Evolutionary conservation across 2,113 vertebrate species (phyloP).

Genomic region (Salvelinus alpinus): DNA sequence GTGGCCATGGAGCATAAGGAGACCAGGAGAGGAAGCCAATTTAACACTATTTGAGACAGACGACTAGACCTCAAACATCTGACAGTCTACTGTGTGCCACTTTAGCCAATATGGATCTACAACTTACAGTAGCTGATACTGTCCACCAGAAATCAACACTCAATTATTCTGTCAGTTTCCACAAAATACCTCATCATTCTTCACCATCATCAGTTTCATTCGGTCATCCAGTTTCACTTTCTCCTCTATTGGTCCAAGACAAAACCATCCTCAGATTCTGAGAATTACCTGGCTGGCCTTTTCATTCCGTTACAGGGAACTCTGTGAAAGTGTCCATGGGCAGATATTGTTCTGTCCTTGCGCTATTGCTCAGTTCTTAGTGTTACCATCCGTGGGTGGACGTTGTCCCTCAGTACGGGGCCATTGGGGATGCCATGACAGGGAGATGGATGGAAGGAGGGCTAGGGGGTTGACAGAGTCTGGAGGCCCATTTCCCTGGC

Average conservation of each 20-base stretch:
- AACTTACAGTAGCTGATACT: slow-evolving; percentile 20
- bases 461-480: neutral
- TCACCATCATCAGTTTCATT: neutral
- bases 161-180: neutral
- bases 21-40: neutral
- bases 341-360: neutral
- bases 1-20: neutral
- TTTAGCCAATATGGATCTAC: slow-evolving; percentile 16
- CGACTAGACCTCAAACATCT: slow-evolving; percentile 12
- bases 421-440: neutral
- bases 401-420: neutral
- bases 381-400: neutral
- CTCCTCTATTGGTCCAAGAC: neutral
- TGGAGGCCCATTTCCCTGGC: neutral
- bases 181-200: neutral
- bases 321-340: neutral
- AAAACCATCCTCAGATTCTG: neutral
- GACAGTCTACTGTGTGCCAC: neutral
- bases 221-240: neutral
- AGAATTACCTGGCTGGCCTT: neutral
- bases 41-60: neutral
- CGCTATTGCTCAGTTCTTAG: neutral
- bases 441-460: neutral
- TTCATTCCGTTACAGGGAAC: neutral
- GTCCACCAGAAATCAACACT: slow-evolving; percentile 3